Base-by-base conservation (phyloP, 2,888 invertebrate genomes). In the Lasioglossum oenotherae region DNA sequence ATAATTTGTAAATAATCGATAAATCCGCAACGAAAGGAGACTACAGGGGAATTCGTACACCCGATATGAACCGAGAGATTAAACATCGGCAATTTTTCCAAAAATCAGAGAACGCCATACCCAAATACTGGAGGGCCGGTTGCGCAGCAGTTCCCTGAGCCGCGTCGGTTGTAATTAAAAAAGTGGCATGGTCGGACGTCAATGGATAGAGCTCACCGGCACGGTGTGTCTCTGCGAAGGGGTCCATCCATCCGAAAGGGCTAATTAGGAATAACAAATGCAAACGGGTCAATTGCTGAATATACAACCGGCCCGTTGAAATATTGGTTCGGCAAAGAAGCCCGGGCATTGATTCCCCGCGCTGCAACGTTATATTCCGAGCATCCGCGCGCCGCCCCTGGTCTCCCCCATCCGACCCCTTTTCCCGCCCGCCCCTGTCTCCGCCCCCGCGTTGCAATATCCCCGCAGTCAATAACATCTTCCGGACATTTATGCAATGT, bases 391-490 rank as follows among this genome's bases (percentile, higher is more conserved):
- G 14, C 64, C 31, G 5, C 27, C 31, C 16, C 27, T 6, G 4
- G 0, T 16, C 14, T 16, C 64, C 27, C 14, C 64, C 16, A 19
- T 2, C 31, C 64, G 57, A 60, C 57, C 57, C 57, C 38, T 38
- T 23, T 35, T 46, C 69, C 19, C 46, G 41, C 53, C 31, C 31
- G 6, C n/a, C 53, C 8, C 46, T 44, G 27, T 10, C 49, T 46
- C 69, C 44, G n/a, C 46, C 38, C 46, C 44, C 44, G 38, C 19
- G 31, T 38, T 72, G 85, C 84, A 85, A 85, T 85, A 85, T 84
- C 84, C 85, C 73, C 71, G 84, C 79, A 85, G 85, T 85, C 85
- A 86, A 85, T 86, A 86, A 85, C 85, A 86, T 86, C 80, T 86
- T 86, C 79, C 85, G 85, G 80, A 85, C 85, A 80, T 86, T 86